phyloP scores from a whole-genome alignment of 2,888 invertebrate species.

The Tricholauxania praeusta region DNA sequence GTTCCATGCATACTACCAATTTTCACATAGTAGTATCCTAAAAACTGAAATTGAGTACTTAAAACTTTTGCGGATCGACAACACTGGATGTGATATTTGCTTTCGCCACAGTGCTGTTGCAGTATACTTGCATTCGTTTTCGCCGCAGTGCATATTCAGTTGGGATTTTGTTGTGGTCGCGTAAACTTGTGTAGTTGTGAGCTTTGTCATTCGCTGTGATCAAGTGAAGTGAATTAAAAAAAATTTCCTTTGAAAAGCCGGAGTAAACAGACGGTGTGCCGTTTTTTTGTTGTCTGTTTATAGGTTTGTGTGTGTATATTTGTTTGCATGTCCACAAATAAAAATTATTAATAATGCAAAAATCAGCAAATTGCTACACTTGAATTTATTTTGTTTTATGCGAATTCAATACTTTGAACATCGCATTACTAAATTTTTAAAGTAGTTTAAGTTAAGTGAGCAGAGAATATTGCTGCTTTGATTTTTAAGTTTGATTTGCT shows the following conservation, averaged over 20 bases:
- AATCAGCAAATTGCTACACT: conserved; percentile 5
- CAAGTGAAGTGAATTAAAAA: conserved; percentile 17
- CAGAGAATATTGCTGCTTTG: conserved; percentile 18
- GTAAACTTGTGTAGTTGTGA: not conserved
- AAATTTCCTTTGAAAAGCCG: conserved; percentile 23
- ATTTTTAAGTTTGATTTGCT: conserved; percentile 5
- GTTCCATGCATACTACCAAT: no score
- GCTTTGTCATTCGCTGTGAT: not conserved
- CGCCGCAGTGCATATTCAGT: conserved; percentile 22
- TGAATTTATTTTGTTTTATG: not conserved
- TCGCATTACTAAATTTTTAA: not conserved
- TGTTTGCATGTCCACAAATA: conserved; percentile 3
- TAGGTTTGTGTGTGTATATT: not conserved
- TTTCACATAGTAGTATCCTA: no score
- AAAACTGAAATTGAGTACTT: no score
- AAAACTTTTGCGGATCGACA: no score
- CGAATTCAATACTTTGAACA: not conserved
- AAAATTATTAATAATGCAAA: conserved; percentile 8
- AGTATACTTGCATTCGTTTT: conserved; percentile 5
- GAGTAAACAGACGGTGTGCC: conserved; percentile 21
- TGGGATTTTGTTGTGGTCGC: not conserved
- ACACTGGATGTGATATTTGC: no score
- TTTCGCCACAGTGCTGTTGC: not conserved
- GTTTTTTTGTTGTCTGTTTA: conserved; percentile 4
- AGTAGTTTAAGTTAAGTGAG: not conserved